These are phyloP conservation scores for Chamaedrilus cognettii DNA, from an alignment of 2,888 invertebrate species.

Conservation along the genomic window DNA sequence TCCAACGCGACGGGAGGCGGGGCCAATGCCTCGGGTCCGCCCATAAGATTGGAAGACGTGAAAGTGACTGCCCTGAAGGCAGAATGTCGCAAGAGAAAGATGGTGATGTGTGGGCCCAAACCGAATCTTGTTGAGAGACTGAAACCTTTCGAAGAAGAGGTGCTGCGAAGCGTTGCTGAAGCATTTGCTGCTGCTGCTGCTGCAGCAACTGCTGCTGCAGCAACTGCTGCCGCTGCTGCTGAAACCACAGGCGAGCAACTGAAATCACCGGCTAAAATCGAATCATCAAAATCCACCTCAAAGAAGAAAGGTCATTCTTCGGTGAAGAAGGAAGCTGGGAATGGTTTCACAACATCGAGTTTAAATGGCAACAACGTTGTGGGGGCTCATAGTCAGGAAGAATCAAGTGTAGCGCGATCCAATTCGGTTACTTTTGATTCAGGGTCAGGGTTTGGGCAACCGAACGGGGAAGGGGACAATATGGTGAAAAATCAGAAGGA, in stretches of 20 bases:
- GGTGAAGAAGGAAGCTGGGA: too few species aligned
- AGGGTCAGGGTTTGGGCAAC: too few species aligned
- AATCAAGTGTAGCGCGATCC: too few species aligned
- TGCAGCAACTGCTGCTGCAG: background rate
- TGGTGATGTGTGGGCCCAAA: conserved; percentile 95
- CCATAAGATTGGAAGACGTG: conserved; percentile 83
- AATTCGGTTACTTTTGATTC: too few species aligned
- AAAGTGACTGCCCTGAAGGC: conserved; percentile 94
- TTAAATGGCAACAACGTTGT: too few species aligned
- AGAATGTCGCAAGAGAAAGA: conserved; percentile 87
- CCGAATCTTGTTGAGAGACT: conserved; percentile 91
- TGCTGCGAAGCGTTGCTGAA: conserved; percentile 27
- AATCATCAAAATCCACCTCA: too few species aligned
- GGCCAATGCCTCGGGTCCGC: conserved; percentile 18
- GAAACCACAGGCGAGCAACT: background rate
- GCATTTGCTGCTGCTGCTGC: background rate
- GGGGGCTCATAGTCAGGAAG: too few species aligned
- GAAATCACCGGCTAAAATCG: too few species aligned
- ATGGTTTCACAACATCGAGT: too few species aligned
- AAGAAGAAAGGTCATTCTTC: too few species aligned
- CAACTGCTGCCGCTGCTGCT: background rate
- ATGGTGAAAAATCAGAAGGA: too few species aligned
- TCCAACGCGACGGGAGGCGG: background rate
- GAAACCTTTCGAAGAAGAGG: conserved; percentile 65
- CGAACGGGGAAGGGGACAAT: too few species aligned